A percentile compares a stretch with the other conserved stretches of the same genome.
These are phyloP conservation scores for Champsocephalus esox DNA, from an alignment of 2,797 vertebrate species.

Conservation along the genomic window DNA sequence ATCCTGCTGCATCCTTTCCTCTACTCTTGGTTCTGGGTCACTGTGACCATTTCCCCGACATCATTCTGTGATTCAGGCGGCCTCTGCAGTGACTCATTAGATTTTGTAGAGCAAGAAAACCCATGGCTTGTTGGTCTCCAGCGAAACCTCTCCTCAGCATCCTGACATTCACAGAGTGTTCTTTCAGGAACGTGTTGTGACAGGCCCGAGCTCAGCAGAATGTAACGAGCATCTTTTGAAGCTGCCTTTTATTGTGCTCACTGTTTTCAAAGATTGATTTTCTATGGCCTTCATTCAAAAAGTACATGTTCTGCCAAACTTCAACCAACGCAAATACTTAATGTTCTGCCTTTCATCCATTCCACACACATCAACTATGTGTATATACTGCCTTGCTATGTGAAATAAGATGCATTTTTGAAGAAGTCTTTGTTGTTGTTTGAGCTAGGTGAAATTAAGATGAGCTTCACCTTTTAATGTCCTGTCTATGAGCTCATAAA, in stretches of 20 bases:
- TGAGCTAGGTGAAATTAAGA: too few species aligned
- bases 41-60: slow-evolving; percentile 36
- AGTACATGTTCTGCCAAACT: background rate
- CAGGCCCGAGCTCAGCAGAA: slow-evolving; percentile 16
- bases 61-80: slow-evolving; percentile 51
- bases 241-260: background rate
- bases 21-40: slow-evolving; percentile 50
- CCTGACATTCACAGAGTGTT: slow-evolving; percentile 21
- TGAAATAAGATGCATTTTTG: too few species aligned
- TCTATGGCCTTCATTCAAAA: slow-evolving; percentile 2
- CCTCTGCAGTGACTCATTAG: slow-evolving; percentile 33
- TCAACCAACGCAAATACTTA: background rate
- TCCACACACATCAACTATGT: background rate
- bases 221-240: slow-evolving; percentile 11
- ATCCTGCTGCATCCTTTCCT: slow-evolving; percentile 17
- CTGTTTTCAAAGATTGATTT: slow-evolving; percentile 6
- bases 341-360: background rate
- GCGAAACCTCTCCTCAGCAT: slow-evolving; percentile 20
- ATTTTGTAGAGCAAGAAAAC: slow-evolving; percentile 40
- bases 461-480: too few species aligned
- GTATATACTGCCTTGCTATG: background rate
- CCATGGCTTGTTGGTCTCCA: slow-evolving; percentile 51
- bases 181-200: slow-evolving; percentile 51
- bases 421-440: too few species aligned
- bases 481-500: too few species aligned